Conservation (phyloP, 1,140 invertebrate genomes). For the Colletes latitarsis region DNA sequence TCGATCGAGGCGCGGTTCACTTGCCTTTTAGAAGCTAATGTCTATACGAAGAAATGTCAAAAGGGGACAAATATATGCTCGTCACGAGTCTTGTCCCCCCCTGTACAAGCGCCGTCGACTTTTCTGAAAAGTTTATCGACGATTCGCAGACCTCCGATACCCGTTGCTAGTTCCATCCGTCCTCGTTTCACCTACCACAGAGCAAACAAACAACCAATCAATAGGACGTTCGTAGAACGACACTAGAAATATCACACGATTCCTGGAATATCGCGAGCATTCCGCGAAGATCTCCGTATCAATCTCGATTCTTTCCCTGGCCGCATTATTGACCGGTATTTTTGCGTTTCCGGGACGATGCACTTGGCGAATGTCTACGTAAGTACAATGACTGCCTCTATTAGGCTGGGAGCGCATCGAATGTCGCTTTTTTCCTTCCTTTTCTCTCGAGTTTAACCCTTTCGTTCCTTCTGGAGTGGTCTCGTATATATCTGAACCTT, state of each 20-base stretch:
- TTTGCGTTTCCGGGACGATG: slow-evolving; percentile 44
- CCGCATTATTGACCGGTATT: slow-evolving; percentile 30
- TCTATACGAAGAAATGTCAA: too few species aligned
- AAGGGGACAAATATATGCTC: too few species aligned
- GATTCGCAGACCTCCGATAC: background rate
- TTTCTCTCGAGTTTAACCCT: background rate
- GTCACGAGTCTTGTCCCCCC: background rate
- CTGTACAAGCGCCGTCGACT: background rate
- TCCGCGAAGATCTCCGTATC: slow-evolving; percentile 36
- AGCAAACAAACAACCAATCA: background rate
- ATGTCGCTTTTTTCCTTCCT: background rate
- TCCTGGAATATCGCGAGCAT: slow-evolving; percentile 34
- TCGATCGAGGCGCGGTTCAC: too few species aligned
- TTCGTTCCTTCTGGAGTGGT: too few species aligned
- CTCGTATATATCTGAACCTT: too few species aligned
- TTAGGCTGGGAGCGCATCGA: background rate
- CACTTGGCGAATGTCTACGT: slow-evolving; percentile 1
- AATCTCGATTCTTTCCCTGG: slow-evolving; percentile 21
- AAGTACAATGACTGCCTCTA: slow-evolving; percentile 28
- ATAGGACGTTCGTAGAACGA: slow-evolving; percentile 38
- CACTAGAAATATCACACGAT: slow-evolving; percentile 40
- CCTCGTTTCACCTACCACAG: slow-evolving; percentile 15
- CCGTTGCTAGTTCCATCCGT: background rate
- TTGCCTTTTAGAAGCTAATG: too few species aligned
- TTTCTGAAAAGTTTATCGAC: background rate